phyloP scores from a whole-genome alignment of 2,797 vertebrate genomes.

The Lepus townsendii region DNA sequence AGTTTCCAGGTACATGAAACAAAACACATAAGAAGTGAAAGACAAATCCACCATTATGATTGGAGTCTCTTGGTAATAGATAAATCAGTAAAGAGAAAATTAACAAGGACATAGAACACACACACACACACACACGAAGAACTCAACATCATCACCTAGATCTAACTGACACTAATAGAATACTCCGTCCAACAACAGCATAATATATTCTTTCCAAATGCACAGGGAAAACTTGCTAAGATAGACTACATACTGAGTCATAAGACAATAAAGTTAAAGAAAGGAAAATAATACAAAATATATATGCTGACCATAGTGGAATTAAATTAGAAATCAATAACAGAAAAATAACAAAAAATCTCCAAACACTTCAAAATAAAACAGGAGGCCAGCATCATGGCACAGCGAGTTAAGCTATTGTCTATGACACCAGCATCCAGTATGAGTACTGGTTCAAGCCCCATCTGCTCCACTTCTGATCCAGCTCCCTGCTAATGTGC shows the following conservation, averaged over 20 bases:
- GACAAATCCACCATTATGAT: neutral
- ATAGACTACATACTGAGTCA: neutral
- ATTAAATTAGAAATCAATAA: neutral
- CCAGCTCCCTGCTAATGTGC: too few species aligned
- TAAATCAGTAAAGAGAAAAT: neutral
- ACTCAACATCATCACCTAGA: too few species aligned
- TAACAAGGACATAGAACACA: neutral
- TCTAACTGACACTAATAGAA: too few species aligned
- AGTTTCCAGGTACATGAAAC: conserved; percentile 28
- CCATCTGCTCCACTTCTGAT: too few species aligned
- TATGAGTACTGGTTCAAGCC: too few species aligned
- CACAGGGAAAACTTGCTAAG: neutral
- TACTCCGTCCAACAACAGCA: too few species aligned
- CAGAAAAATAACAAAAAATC: neutral
- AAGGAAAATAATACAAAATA: neutral
- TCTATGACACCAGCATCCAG: too few species aligned
- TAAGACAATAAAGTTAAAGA: neutral
- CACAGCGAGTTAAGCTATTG: too few species aligned
- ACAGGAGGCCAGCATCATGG: too few species aligned
- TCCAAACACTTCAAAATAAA: neutral
- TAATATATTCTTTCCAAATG: neutral
- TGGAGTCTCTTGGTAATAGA: neutral
- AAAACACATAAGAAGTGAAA: conserved; percentile 16
- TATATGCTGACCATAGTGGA: neutral
- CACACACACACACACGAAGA: too few species aligned